phyloP scores from a whole-genome alignment of 2,888 invertebrate genomes.

The Tinea pellionella region DNA sequence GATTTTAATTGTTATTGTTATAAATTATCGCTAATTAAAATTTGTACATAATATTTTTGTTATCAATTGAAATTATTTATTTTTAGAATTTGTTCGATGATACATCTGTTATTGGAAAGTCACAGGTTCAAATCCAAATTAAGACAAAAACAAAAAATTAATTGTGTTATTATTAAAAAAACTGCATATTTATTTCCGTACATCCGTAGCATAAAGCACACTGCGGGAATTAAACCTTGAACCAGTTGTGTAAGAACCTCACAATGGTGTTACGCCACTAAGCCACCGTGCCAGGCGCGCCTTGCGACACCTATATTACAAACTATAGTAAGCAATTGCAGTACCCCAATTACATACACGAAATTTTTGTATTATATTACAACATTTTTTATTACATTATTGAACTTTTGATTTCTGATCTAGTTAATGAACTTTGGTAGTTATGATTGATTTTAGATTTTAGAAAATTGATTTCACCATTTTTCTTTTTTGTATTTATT shows the following conservation, averaged over 20 bases:
- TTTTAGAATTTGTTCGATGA: too few relatives aligned
- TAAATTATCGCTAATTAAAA: not conserved
- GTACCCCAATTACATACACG: conserved; percentile 8
- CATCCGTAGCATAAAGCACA: conserved; percentile 63
- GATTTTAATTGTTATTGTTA: not conserved
- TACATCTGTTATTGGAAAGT: too few relatives aligned
- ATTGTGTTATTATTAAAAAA: too few relatives aligned
- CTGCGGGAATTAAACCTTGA: conserved; percentile 54
- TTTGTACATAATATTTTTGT: not conserved
- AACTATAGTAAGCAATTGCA: conserved; percentile 4
- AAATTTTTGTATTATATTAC: not conserved
- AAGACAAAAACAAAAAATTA: too few relatives aligned
- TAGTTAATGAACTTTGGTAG: too few relatives aligned
- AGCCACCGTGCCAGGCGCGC: conserved; percentile 45
- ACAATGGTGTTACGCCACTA: conserved; percentile 60
- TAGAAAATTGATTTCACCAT: too few relatives aligned
- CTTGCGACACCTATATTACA: conserved; percentile 39
- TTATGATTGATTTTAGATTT: too few relatives aligned
- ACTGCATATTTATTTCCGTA: conserved; percentile 38
- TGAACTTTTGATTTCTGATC: not conserved
- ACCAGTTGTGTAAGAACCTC: conserved; percentile 62
- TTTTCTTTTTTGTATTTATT: too few relatives aligned
- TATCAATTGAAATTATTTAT: not conserved
- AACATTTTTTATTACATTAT: not conserved
- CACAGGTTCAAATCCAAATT: too few relatives aligned